Base-by-base conservation (phyloP, 1,140 invertebrate species). In the Brachionus paranguensis region DNA sequence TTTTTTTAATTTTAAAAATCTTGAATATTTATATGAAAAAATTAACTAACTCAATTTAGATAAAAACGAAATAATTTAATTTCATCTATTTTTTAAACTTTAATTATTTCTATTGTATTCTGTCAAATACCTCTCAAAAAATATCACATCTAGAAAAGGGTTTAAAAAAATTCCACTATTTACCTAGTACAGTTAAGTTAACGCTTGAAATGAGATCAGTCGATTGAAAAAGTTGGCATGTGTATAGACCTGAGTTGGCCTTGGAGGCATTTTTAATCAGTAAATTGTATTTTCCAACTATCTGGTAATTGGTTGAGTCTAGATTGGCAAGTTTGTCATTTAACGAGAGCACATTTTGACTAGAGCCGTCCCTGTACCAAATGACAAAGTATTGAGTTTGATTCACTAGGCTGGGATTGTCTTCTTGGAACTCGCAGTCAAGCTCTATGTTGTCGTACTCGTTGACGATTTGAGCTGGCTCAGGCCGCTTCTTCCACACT, bases 141-240 rank as follows among this genome's bases (percentile, higher is more conserved):
- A 7, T 37, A 37, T 7, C 33, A 37, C 33, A 5, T 37, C 6
- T 37, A 37, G 33, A 37, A 37, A 7, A 7, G 33, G 1, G 6
- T 6, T 7, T 3, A 37, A 5, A 37, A 5, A 37, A 37, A 6
- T 37, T 6, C 1, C 4, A 7, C 11, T 14, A 78, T 55, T 81
- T 64, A 81, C 78, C 78, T 20, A 81, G 45, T 5, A 81, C 53
- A 45, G 78, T 81, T 68, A 81, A 45, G 41, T 81, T 81, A 1
- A 81, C 78, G 24, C 78, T 81, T 60, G 78, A 43, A 33, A 81
- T 64, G 8, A 81, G 33, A 60, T 81, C 78, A 24, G 33, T 60
- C 14, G 78, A 81, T 47, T 81, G 78, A 81, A 81, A 81, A 12
- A 81, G 29, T 64, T 81, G 78, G 64, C 78, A 81, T 60, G 78